Base-by-base conservation (phyloP, 2,113 vertebrate genomes). In the Pomatorhinus ruficollis region DNA sequence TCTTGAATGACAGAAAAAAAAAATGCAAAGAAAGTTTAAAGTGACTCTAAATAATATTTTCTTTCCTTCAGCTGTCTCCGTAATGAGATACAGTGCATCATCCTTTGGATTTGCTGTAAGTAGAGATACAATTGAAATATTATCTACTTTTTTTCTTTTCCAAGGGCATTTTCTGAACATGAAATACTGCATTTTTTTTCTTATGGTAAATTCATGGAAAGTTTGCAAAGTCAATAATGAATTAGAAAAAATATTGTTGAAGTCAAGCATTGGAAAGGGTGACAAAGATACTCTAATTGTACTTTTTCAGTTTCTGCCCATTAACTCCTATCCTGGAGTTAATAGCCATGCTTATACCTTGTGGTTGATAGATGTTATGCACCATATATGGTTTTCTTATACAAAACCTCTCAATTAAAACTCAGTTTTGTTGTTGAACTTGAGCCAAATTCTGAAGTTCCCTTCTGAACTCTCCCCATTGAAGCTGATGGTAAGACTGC, bases 21-120 rank as follows among this genome's bases (percentile, higher is more conserved):
- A 88, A 45, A 44, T 52, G 42, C 21, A 65, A 60, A 56, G 37
- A 83, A 64, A 23, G 59, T 81, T 59, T 87, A 3, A 88, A 95
- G 59, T 94, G 47, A 92, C 96, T 96, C 97, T 98, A 96, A 98
- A 97, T 76, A 66, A 61, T 98, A 64, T 97, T 97, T 98, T 98
- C 95, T 98, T 98, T 97, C 94, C 95, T 98, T 71, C 97, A 99
- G 99, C 99, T 96, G 99, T 99, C 97, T 99, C 99, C 71, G 98
- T 99, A 96, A 99, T 99, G 99, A 98, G 99, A 97, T 99, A 99
- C 98, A 99, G 99, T 76, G 99, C 99, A 40, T 99, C 99, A 92
- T 99, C 99, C 50, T 99, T 99, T 98, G 99, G 99, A 98, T 99
- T 99, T 98, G 99, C 99, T 74, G 99, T 99, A 98, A 99, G 99